Conservation (phyloP, 2,113 vertebrate genomes). For the Malurus elegans region DNA sequence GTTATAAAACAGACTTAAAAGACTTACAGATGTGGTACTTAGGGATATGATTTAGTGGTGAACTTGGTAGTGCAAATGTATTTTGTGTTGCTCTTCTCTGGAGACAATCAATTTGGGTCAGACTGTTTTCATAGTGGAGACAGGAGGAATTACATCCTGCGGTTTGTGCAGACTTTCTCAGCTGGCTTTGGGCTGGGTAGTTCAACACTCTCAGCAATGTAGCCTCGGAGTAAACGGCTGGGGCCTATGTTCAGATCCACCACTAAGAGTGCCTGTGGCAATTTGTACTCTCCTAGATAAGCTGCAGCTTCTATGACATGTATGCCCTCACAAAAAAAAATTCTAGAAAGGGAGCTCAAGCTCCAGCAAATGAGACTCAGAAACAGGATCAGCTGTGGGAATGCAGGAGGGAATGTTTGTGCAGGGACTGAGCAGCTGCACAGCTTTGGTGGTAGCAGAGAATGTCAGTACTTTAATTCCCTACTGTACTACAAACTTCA, state of each 20-base stretch:
- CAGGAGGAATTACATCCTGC: neutral
- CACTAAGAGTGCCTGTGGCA: neutral
- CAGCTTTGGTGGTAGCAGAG: neutral
- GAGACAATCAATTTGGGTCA: neutral
- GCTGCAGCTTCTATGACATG: neutral
- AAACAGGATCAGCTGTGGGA: neutral
- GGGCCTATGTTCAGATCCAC: neutral
- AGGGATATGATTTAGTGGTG: neutral
- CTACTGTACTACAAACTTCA: neutral
- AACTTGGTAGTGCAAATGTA: neutral
- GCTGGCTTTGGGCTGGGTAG: neutral
- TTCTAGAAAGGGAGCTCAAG: neutral
- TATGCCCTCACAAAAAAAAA: neutral
- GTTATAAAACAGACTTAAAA: neutral
- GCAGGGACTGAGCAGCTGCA: neutral
- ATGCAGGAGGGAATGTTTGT: neutral
- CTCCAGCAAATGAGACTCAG: neutral
- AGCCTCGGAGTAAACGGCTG: neutral
- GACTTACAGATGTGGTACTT: accelerated
- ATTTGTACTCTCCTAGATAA: accelerated
- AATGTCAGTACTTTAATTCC: neutral
- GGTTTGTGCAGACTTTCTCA: neutral
- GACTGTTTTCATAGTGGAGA: neutral
- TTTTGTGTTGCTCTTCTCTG: neutral
- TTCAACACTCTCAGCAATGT: neutral